Evolutionary conservation across 2,888 invertebrate species (phyloP).

Genomic region (Cheilosia variabilis): DNA sequence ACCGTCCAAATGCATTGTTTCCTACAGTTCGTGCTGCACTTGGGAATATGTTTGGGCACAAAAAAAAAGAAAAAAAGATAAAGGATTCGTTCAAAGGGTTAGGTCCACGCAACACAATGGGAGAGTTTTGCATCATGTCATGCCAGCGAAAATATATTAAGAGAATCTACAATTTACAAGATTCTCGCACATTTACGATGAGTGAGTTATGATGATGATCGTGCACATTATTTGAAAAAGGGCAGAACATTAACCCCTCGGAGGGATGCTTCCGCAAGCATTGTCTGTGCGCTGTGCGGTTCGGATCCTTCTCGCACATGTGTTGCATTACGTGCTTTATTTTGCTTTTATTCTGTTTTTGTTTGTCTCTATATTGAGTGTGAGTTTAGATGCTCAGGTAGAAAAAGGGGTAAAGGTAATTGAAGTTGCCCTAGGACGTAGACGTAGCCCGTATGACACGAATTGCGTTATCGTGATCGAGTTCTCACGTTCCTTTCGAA

Average conservation of each 20-base stretch:
- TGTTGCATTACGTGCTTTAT: conserved; percentile 70
- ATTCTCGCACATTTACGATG: conserved; percentile 72
- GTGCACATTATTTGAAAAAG: conserved; percentile 70
- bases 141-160: conserved; percentile 73
- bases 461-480: conserved; percentile 63
- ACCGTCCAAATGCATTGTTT: conserved; percentile 69
- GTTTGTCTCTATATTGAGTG: conserved; percentile 28
- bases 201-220: conserved; percentile 75
- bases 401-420: conserved; percentile 34
- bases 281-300: conserved; percentile 42
- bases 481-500: conserved; percentile 62
- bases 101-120: conserved; percentile 46
- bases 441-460: conserved; percentile 52
- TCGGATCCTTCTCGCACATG: conserved; percentile 61
- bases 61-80: conserved; percentile 21
- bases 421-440: conserved; percentile 20
- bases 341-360: conserved; percentile 58
- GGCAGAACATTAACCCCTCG: conserved; percentile 71
- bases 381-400: conserved; percentile 28
- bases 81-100: conserved; percentile 70
- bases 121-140: conserved; percentile 73
- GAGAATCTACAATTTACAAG: conserved; percentile 63
- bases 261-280: conserved; percentile 72
- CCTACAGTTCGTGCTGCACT: conserved; percentile 67
- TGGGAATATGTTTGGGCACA: conserved; percentile 27